Evolutionary conservation across 2,113 vertebrate species (phyloP), one percentile per base, ranked within the genome.

Genomic region (Oreotragus oreotragus): DNA sequence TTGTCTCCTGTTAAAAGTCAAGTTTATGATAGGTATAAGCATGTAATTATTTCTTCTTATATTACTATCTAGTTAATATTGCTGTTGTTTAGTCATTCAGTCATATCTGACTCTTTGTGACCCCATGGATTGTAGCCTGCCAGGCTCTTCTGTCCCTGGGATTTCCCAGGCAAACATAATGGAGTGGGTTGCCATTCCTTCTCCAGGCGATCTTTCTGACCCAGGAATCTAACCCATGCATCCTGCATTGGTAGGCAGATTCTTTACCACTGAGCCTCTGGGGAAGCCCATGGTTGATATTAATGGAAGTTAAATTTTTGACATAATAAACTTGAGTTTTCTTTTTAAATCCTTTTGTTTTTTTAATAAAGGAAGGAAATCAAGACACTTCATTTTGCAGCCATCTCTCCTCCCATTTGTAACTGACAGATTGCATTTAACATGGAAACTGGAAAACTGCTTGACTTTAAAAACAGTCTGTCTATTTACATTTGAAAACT

Each of bases 341-440:
- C 21, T 39, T 83, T 83, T 55, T 23, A 25, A 25, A 53, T n/a
- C 49, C 19, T 81, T 51, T 53, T 33, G 7, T 53, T 36, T 81
- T 83, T 84, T 83, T 16, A 83, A 97, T 97, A 90, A 97, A 97
- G 96, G 96, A 96, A 92, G 89, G 92, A 98, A 98, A 98, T 91
- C 93, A 98, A 97, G 98, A 98, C 97, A 93, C 95, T 97, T 97
- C 93, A 96, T 98, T 98, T 98, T 94, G 57, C 86, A 97, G 97
- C 73, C 85, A 8, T 96, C 92, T 91, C 70, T 87, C 33, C 84
- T 70, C 85, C 84, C 57, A 81, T 97, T 97, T 87, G 88, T 96
- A 96, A 97, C 95, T 97, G 97, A 97, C 98, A 98, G 98, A 98
- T 98, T 97, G 98, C 93, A 98, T n/a, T n/a, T n/a, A n/a, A n/a